Conservation (phyloP, 2,113 vertebrate genomes). For the Dipodomys ordii region DNA sequence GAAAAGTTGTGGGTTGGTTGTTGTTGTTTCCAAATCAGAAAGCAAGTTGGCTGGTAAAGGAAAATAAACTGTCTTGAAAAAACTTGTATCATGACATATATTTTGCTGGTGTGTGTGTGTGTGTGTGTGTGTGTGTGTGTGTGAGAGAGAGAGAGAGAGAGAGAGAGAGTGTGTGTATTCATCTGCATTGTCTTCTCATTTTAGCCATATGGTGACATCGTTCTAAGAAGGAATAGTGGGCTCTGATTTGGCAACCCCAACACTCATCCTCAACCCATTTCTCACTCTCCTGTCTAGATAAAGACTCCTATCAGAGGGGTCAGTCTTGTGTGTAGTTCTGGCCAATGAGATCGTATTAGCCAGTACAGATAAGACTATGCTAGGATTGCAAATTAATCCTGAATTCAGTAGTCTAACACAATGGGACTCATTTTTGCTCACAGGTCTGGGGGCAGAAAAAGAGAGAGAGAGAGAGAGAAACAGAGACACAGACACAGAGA, state of each 20-base stretch:
- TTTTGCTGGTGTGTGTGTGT: rapidly evolving
- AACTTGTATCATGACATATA: background rate
- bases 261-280: too few species aligned
- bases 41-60: background rate
- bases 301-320: background rate
- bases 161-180: too few species aligned
- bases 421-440: background rate
- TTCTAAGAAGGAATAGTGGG: background rate
- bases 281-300: background rate
- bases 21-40: background rate
- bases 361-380: rapidly evolving
- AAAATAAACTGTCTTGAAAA: background rate
- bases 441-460: too few species aligned
- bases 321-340: rapidly evolving
- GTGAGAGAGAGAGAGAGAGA: too few species aligned
- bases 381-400: background rate
- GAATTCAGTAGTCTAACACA: background rate
- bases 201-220: rapidly evolving
- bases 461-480: too few species aligned
- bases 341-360: rapidly evolving
- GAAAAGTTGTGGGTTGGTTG: background rate
- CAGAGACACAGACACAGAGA: too few species aligned
- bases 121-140: background rate
- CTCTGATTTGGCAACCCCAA: too few species aligned
- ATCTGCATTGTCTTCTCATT: background rate